These are phyloP conservation scores for Tapirus terrestris DNA, from an alignment of 2,113 vertebrate species.

Conservation along the genomic window DNA sequence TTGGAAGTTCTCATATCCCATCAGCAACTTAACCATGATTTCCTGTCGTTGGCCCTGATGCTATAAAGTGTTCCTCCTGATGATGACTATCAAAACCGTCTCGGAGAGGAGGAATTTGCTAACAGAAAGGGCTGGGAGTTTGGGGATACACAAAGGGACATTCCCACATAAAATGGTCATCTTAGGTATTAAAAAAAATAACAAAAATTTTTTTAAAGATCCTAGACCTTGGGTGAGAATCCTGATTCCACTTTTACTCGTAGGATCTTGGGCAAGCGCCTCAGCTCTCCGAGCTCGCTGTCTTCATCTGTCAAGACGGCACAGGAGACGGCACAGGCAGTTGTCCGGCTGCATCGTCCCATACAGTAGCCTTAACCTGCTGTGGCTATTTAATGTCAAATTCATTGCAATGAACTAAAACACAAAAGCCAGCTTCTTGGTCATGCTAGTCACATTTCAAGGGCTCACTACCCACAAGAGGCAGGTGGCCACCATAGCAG, in stretches of 20 bases:
- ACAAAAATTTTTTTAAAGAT: background rate
- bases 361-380: rapidly evolving
- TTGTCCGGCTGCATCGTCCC: background rate
- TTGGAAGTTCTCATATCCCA: background rate
- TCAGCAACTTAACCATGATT: background rate
- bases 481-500: rapidly evolving
- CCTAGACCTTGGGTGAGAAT: background rate
- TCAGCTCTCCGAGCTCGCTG: too few relatives aligned
- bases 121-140: background rate
- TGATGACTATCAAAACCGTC: rapidly evolving
- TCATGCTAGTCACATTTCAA: background rate
- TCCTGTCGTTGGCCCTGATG: too few relatives aligned
- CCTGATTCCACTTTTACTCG: background rate
- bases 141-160: background rate
- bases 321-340: background rate
- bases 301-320: background rate
- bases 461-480: background rate
- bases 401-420: background rate
- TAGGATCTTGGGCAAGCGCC: background rate
- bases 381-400: background rate
- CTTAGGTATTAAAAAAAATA: background rate
- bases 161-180: background rate
- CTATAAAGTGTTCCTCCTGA: background rate
- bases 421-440: background rate
- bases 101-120: background rate